Conservation (phyloP, 2,113 vertebrate species). For the zebrafish (Danio rerio) region GRCz12tu NC_133197.1:878001-878500, state of each 20-base stretch:
- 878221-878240: not conserved
- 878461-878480: not conserved
- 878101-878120: too few relatives aligned
- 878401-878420: too few relatives aligned
- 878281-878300: too few relatives aligned
- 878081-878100: too few relatives aligned
- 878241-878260: not conserved
- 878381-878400: too few relatives aligned
- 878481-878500: not conserved
- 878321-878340: not conserved
- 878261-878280: not conserved
- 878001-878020: too few relatives aligned
- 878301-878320: too few relatives aligned
- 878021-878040: too few relatives aligned
- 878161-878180: not conserved
- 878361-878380: too few relatives aligned
- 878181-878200: not conserved
- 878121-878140: not conserved
- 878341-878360: not conserved
- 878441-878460: not conserved
- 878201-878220: not conserved
- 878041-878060: too few relatives aligned
- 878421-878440: not conserved
- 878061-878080: too few relatives aligned
- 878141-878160: not conserved